phyloP scores from a whole-genome alignment of 2,888 invertebrate species.

The Eledone cirrhosa region DNA sequence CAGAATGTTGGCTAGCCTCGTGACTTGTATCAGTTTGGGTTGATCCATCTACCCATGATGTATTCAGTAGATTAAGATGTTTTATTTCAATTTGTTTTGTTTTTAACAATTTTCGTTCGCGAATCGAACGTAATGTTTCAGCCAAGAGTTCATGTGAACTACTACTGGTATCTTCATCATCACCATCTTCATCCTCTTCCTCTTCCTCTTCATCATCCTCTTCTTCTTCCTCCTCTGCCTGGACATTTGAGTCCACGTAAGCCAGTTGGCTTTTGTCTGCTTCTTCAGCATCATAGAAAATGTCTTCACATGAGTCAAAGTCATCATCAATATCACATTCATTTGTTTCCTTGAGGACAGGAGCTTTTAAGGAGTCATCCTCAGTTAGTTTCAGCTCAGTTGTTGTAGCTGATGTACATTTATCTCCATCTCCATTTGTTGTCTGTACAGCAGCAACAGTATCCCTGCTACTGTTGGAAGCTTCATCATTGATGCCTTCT shows the following conservation, averaged over 20 bases:
- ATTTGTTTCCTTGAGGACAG: constrained; percentile 17
- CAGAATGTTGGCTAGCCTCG: not conserved
- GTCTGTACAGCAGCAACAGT: too few relatives aligned
- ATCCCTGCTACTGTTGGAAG: not conserved
- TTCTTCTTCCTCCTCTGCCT: not conserved
- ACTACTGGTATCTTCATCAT: constrained; percentile 1
- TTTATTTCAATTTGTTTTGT: constrained; percentile 20
- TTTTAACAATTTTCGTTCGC: constrained; percentile 2
- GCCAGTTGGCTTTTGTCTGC: constrained; percentile 42
- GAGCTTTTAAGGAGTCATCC: not conserved
- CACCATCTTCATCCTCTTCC: not conserved
- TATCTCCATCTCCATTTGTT: too few relatives aligned
- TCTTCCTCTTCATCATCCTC: constrained; percentile 7
- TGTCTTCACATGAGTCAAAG: constrained; percentile 1
- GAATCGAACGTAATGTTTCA: constrained; percentile 11
- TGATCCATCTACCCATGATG: not conserved
- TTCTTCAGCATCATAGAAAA: constrained; percentile 21
- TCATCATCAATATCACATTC: constrained; percentile 20
- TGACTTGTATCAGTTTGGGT: not conserved
- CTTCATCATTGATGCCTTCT: not conserved
- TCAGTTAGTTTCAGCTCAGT: too few relatives aligned
- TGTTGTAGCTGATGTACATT: too few relatives aligned
- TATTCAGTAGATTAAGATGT: not conserved
- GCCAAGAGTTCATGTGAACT: constrained; percentile 4
- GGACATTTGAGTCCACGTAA: constrained; percentile 47